Percentiles rank a stretch among this genome's conserved stretches.
phyloP scores from a whole-genome alignment of 64 coral and sea anemone genomes.

The Hydrozoanthus tunicans region DNA sequence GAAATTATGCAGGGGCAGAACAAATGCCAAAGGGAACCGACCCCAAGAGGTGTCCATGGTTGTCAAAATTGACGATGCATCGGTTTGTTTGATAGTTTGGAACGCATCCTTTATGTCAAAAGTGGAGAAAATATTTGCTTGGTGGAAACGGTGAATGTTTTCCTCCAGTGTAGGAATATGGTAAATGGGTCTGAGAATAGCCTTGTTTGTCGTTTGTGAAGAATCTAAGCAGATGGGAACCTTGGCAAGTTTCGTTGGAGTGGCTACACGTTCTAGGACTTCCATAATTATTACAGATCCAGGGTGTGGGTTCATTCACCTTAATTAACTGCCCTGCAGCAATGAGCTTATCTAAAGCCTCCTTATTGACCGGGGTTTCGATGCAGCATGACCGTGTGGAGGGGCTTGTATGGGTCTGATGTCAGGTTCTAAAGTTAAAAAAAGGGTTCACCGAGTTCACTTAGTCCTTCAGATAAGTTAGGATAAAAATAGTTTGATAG shows the following conservation, averaged over 20 bases:
- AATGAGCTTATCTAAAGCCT: not conserved
- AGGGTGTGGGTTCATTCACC: not conserved
- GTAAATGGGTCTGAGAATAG: too few relatives aligned
- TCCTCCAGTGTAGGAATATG: too few relatives aligned
- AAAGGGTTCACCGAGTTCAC: slow-evolving; percentile 5
- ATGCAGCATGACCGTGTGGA: not conserved
- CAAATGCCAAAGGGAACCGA: slow-evolving; percentile 26
- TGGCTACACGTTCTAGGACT: too few relatives aligned
- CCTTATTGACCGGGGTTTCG: not conserved
- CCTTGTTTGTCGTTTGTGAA: too few relatives aligned
- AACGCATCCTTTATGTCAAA: too few relatives aligned
- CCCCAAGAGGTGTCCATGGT: slow-evolving; percentile 50
- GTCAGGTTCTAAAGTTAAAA: too few relatives aligned
- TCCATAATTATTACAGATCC: not conserved
- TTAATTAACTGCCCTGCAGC: not conserved
- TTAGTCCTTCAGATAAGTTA: slow-evolving; percentile 23
- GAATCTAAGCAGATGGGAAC: too few relatives aligned
- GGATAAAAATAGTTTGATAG: too few relatives aligned
- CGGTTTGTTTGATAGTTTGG: slow-evolving; percentile 18
- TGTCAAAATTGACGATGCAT: slow-evolving; percentile 31
- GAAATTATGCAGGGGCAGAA: slow-evolving; percentile 48
- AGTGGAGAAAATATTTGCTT: not conserved
- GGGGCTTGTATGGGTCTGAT: slow-evolving; percentile 1
- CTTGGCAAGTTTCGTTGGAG: too few relatives aligned
- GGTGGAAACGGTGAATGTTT: not conserved